A percentile compares a stretch with the other conserved stretches of the same genome.
These are phyloP conservation scores for Umimayanthus chanpuru DNA, from an alignment of 92 coral and sea anemone genomes.

Conservation along the genomic window DNA sequence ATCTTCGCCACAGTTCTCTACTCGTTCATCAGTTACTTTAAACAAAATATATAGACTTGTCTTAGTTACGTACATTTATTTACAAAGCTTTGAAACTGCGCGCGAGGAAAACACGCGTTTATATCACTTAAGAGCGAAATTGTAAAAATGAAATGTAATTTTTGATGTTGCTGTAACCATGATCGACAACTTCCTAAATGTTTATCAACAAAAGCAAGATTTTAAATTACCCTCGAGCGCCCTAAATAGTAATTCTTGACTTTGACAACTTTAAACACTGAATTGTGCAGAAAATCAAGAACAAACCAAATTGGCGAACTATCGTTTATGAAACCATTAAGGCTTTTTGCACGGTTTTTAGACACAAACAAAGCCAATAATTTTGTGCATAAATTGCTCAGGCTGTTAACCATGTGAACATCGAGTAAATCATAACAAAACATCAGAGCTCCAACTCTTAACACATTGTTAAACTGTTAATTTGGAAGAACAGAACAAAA, in stretches of 20 bases:
- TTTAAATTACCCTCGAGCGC: background rate
- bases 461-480: background rate
- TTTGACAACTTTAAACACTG: background rate
- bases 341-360: background rate
- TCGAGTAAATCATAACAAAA: background rate
- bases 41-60: background rate
- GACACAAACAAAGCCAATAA: slow-evolving; percentile 11
- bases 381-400: background rate
- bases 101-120: background rate
- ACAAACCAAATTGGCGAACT: background rate
- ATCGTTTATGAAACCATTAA: background rate
- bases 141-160: background rate
- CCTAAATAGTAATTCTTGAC: background rate
- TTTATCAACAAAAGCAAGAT: background rate
- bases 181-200: background rate
- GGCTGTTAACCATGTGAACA: background rate
- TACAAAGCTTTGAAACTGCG: background rate
- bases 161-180: background rate
- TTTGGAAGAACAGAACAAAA: background rate
- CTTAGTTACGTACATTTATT: background rate
- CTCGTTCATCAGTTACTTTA: background rate
- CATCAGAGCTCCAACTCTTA: background rate
- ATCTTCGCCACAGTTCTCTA: background rate
- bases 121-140: background rate
- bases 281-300: background rate